phyloP scores from a whole-genome alignment of 2,888 invertebrate genomes.

The Meteorus cinctellus region DNA sequence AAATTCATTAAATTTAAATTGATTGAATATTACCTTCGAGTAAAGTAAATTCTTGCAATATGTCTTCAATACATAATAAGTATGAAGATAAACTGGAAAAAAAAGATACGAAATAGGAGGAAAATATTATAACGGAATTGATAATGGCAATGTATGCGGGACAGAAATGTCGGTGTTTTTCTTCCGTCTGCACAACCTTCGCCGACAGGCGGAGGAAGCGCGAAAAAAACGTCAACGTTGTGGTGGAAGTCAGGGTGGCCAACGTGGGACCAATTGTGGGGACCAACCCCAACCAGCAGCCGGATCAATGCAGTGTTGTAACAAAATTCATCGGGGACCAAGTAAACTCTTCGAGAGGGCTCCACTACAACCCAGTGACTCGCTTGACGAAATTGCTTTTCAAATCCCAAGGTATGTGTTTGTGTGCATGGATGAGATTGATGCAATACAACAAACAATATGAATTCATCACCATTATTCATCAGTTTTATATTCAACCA shows the following conservation, averaged over 20 bases:
- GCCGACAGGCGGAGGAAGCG: slow-evolving; percentile 87
- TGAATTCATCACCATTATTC: background rate
- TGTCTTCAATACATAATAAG: background rate
- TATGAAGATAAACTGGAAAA: background rate
- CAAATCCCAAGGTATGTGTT: slow-evolving; percentile 89
- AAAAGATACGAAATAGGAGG: background rate
- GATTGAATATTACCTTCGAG: background rate
- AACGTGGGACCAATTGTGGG: slow-evolving; percentile 68
- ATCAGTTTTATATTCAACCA: background rate
- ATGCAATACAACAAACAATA: background rate
- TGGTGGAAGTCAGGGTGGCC: slow-evolving; percentile 64
- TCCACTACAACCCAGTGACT: slow-evolving; percentile 89
- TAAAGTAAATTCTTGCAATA: background rate
- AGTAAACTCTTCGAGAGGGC: slow-evolving; percentile 89
- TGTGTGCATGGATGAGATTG: background rate
- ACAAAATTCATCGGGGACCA: slow-evolving; percentile 78
- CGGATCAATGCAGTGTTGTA: slow-evolving; percentile 73
- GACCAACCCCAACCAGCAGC: slow-evolving; percentile 71
- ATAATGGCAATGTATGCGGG: slow-evolving; percentile 33
- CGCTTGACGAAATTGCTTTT: slow-evolving; percentile 92
- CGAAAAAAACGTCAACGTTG: slow-evolving; percentile 77
- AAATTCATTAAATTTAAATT: background rate
- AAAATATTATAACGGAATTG: background rate
- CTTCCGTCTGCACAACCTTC: slow-evolving; percentile 94
- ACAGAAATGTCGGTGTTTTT: slow-evolving; percentile 94